Base-by-base conservation (phyloP, 2,888 invertebrate species). In the Drosophila trichaetosa region DNA sequence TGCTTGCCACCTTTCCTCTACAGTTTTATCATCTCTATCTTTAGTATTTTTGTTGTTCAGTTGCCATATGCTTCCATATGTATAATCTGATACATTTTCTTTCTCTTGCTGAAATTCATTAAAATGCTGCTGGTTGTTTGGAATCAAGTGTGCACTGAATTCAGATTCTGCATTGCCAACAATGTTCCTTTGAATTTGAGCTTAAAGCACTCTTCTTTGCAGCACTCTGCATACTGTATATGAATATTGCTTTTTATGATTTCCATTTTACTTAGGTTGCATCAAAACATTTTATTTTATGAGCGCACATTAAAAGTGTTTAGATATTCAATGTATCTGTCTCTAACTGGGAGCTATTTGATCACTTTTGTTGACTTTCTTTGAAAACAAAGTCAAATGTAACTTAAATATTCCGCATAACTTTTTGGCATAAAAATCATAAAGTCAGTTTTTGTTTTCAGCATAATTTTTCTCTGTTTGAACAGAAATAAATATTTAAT, bases 41-140 rank as follows among this genome's bases (percentile, higher is more conserved):
- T 60, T 38, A 16, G 33, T 33, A 18, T 52, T 0, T 27, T 42
- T 29, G 46, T 46, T 46, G 16, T n/a, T 31, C 7, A 40, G 27
- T 46, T 36, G 36, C 40, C 38, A 52, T 60, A 52, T 57, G 34
- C 33, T 63, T 42, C 27, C 49, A 51, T 56, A 36, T 33, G 34
- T 33, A 34, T 33, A 64, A 70, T 11, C 33, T 56, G 21, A 24
- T 31, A 27, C 42, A 42, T 56, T 63, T 63, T 13, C 16, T 16
- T 49, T 40, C n/a, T n/a, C 33, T 52, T 71, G 58, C 34, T 29
- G 18, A 52, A 52, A 60, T 46, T 64, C 57, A 68, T 73, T 54
- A 53, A 75, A 61, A 63, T 63, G 34, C 52, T 76, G 58, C 57
- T 60, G 34, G 27, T 38, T 51, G 24, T 31, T 34, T 54, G 34